Base-by-base conservation (phyloP, 2,888 invertebrate species). In the Caenorhabditis panamensis region DNA sequence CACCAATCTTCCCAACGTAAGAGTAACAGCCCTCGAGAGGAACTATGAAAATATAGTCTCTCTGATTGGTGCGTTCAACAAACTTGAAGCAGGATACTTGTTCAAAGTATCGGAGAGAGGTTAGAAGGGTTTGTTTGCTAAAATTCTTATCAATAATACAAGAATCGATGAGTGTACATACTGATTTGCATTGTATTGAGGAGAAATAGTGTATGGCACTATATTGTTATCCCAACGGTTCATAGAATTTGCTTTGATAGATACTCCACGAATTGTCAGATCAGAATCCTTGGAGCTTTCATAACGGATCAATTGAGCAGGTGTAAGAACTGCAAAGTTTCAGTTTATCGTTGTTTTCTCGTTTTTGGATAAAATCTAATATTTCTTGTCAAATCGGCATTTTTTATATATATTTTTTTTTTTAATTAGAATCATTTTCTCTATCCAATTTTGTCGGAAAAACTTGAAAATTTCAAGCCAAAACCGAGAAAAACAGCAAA, bases 11-110 rank as follows among this genome's bases (percentile, higher is more conserved):
- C 13, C 89, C 89, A 16, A 89, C 89, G 69, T 84, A 89, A 0
- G 85, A 86, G 56, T 89, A 89, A 59, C 89, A 89, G 24, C 88
- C 89, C 72, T 89, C 89, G 1, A 85, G 59, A 31, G 85, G 87
- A 24, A 85, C 86, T 24, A 89, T 85, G 64, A 79, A 83, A 2
- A 89, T 47, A 61, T 76, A 89, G 37, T 89, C 89, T 9, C 54
- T 49, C 68, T 89, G 73, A 20, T 56, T 69, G 16, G 75, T 79
- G 56, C 85, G 61, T 20, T 88, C 84, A 0, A 85, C 67, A 51
- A 89, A 89, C 20, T 82, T 82, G 82, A 89, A 89, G 51, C 89
- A 89, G 1, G 88, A 82, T 0, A 80, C 69, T 49, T 59, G 49
- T 62, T 89, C 86, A n/a, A 89, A 80, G 11, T 67, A 75, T 24